These are phyloP conservation scores for Hyla sarda DNA, from an alignment of 2,113 vertebrate species.

Conservation along the genomic window DNA sequence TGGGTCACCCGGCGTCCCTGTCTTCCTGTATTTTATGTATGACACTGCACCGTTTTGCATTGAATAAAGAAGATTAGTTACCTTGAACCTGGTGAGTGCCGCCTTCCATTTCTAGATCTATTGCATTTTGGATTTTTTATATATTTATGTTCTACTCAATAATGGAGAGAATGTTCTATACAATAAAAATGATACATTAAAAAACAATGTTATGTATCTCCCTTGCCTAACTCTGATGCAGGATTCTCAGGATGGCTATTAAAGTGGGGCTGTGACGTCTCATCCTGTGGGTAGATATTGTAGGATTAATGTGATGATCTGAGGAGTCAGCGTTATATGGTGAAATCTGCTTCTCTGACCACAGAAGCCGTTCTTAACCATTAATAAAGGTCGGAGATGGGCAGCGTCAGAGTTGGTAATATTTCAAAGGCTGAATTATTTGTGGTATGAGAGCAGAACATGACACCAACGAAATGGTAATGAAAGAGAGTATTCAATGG, in stretches of 20 bases:
- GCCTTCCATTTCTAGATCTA: too few species aligned
- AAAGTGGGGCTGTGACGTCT: neutral
- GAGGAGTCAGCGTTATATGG: neutral
- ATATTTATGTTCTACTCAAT: too few species aligned
- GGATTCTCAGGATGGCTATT: neutral
- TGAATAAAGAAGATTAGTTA: too few species aligned
- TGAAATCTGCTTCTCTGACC: neutral
- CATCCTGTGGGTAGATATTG: neutral
- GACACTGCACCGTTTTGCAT: too few species aligned
- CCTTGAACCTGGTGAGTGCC: too few species aligned
- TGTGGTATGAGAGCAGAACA: neutral
- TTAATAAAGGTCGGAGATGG: neutral
- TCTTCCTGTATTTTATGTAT: too few species aligned
- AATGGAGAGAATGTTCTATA: too few species aligned
- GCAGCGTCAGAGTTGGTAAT: neutral
- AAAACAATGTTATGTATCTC: neutral
- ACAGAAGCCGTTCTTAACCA: neutral
- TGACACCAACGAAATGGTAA: slow-evolving; percentile 16
- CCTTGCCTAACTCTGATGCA: neutral
- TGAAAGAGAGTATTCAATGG: slow-evolving; percentile 41
- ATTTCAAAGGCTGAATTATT: slow-evolving; percentile 24
- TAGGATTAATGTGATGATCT: neutral
- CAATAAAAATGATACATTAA: too few species aligned
- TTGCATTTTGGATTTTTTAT: too few species aligned
- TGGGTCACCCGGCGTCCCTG: too few species aligned